Evolutionary conservation across 2,888 invertebrate species (phyloP).

Genomic region (Lasioglossum lativentre): DNA sequence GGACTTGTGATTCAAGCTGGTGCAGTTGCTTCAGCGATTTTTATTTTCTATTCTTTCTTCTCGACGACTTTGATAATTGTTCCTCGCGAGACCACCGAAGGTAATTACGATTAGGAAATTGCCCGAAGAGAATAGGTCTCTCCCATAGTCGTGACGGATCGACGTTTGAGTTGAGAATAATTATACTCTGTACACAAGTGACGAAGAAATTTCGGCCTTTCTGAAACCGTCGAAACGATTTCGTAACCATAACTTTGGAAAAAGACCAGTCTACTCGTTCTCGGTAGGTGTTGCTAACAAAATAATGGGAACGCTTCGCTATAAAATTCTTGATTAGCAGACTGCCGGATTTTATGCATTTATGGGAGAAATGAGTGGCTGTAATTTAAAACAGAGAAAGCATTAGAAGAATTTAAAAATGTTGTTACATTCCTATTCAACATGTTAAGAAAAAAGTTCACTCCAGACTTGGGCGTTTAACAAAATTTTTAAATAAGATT

Average conservation of each 20-base stretch:
- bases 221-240: neutral
- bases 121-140: conserved; percentile 40
- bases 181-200: conserved; percentile 31
- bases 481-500: too few species aligned
- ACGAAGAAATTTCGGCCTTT: conserved; percentile 20
- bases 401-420: too few species aligned
- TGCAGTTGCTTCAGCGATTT: conserved; percentile 3
- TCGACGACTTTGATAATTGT: conserved; percentile 29
- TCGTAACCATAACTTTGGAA: neutral
- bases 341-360: too few species aligned
- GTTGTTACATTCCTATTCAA: too few species aligned
- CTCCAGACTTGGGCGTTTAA: too few species aligned
- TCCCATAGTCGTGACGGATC: conserved; percentile 32
- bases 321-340: too few species aligned
- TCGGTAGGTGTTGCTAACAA: neutral
- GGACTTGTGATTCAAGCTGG: conserved; percentile 11
- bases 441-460: too few species aligned
- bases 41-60: conserved; percentile 11
- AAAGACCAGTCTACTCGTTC: neutral
- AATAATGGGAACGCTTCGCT: too few species aligned
- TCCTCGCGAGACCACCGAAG: conserved; percentile 22
- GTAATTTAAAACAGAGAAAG: too few species aligned
- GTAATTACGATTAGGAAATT: conserved; percentile 56
- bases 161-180: conserved; percentile 47
- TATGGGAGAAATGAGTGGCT: too few species aligned